Conservation (phyloP, 2,888 invertebrate genomes). For the Drosophila limbata region DNA sequence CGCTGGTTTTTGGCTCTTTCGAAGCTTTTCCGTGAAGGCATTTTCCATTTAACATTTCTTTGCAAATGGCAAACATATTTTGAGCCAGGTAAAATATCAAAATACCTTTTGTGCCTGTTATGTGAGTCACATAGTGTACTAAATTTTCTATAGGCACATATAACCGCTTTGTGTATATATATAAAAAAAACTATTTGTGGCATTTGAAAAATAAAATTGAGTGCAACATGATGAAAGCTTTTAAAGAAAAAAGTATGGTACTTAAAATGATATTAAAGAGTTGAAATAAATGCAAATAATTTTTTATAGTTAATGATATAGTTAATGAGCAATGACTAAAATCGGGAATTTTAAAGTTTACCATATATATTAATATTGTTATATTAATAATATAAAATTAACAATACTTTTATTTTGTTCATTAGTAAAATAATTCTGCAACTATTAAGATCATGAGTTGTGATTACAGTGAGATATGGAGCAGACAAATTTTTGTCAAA, state of each 20-base stretch:
- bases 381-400: no score
- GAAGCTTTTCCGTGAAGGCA: slow-evolving; percentile 37
- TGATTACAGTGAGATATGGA: no score
- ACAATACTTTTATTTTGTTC: no score
- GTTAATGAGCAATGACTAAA: no score
- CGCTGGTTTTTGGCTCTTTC: slow-evolving; percentile 39
- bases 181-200: slow-evolving; percentile 1
- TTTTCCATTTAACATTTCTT: slow-evolving; percentile 61
- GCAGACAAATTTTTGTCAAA: no score
- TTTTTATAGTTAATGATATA: not conserved
- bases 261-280: not conserved
- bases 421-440: no score
- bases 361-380: no score
- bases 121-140: slow-evolving; percentile 21
- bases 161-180: not conserved
- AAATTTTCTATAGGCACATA: not conserved
- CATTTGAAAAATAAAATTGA: not conserved
- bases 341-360: no score
- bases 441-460: no score
- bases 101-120: slow-evolving; percentile 50
- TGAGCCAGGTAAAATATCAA: slow-evolving; percentile 43
- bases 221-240: not conserved
- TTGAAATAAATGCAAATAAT: not conserved
- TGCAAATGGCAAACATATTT: slow-evolving; percentile 58
- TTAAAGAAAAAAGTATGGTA: not conserved